Base-by-base conservation (phyloP, 2,797 vertebrate genomes). In the Rhinella marina region DNA sequence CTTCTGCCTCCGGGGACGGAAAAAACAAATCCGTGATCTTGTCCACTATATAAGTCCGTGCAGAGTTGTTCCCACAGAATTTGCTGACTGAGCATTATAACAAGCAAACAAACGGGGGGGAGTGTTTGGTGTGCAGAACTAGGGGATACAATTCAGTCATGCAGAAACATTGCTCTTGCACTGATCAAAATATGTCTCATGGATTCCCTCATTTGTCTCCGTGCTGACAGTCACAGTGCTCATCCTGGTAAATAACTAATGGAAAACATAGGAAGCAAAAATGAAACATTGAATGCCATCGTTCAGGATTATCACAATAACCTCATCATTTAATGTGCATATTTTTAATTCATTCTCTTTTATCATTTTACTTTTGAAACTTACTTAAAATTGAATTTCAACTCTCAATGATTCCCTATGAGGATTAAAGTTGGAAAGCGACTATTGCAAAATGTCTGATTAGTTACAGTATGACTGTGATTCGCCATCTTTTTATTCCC, bases 11-110 rank as follows among this genome's bases (percentile, higher is more conserved):
- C 50, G 9, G 27, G 3, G 8, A 64, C 27, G 62, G 48, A 54
- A 68, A 66, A 82, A 41, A 68, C n/a, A 54, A 48, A 48, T 50
- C 14, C 7, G 62, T 25, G 50, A 50, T 66, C 80, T 82, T 66
- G 64, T 82, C 25, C 25, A 68, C n/a, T 54, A 50, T 41, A 50
- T 52, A 52, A 76, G 73, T 54, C 32, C 48, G 54, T 64, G 80
- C 19, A 50, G 59, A 52, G 72, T 27, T 27, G 16, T 87, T 87
- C 86, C 86, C 86, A 87, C 86, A 76, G 80, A 82, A 87, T 87
- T 64, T 72, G 86, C 86, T 87, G 86, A 87, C 78, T 50, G 6
- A 29, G 70, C 70, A 77, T 52, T 17, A 64, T 48, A 27, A 73
- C 21, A 82, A 76, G 41, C 57, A 87, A 82, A 87, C 86, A 82